Percentiles rank a stretch among this genome's conserved stretches.
phyloP scores from a whole-genome alignment of 1,140 invertebrate genomes.

The Adoxophyes honmai region DNA sequence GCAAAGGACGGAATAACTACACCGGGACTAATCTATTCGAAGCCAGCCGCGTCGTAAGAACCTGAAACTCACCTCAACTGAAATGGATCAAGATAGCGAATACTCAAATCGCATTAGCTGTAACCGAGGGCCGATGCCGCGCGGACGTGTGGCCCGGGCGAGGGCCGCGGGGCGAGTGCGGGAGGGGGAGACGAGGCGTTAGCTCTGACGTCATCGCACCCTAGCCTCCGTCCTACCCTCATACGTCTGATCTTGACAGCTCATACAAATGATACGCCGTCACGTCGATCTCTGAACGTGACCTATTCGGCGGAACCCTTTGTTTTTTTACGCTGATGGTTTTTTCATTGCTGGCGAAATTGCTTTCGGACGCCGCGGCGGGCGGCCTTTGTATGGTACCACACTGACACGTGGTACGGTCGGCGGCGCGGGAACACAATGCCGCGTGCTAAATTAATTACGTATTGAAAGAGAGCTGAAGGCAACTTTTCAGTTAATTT shows the following conservation, averaged over 20 bases:
- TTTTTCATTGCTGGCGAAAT: conserved; percentile 4
- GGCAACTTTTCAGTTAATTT: too few relatives aligned
- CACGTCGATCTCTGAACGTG: conserved; percentile 19
- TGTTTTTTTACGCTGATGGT: conserved; percentile 22
- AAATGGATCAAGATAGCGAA: conserved; percentile 40
- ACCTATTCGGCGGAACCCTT: conserved; percentile 18
- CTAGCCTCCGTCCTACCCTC: conserved; percentile 23
- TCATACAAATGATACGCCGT: conserved; percentile 26
- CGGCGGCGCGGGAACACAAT: neutral
- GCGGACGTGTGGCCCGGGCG: conserved; percentile 8
- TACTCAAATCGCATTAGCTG: conserved; percentile 55
- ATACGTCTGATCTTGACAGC: conserved; percentile 30
- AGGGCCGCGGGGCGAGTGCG: conserved; percentile 11
- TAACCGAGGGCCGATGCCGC: conserved; percentile 43
- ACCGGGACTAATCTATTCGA: neutral
- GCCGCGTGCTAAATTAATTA: neutral
- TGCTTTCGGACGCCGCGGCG: neutral
- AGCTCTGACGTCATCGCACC: conserved; percentile 22
- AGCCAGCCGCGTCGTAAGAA: neutral
- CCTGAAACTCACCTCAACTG: conserved; percentile 36
- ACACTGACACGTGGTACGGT: conserved; percentile 2
- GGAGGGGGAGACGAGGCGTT: neutral
- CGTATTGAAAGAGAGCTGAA: too few relatives aligned
- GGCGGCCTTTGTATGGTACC: neutral
- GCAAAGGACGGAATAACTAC: too few relatives aligned